A percentile compares a stretch with the other conserved stretches of the same genome.
These are phyloP conservation scores for Ara ararauna DNA, from an alignment of 2,797 vertebrate genomes.

Conservation along the genomic window DNA sequence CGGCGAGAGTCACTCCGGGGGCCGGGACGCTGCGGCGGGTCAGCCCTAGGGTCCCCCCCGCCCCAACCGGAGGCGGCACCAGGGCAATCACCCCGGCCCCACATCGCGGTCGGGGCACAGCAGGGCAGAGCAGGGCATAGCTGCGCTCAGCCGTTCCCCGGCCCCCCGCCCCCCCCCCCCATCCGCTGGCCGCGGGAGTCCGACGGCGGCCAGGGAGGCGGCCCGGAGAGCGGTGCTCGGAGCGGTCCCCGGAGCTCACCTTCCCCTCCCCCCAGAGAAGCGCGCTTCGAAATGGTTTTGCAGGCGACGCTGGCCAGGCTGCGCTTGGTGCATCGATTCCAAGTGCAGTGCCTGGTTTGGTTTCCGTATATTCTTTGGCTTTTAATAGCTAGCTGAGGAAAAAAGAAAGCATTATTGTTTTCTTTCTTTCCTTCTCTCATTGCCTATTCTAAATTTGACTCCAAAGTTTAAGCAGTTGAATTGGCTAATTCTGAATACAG, in stretches of 20 bases:
- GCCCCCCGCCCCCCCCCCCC: no score
- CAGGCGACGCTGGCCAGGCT: slow-evolving; percentile 44
- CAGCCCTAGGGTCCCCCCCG: neutral
- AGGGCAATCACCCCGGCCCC: no score
- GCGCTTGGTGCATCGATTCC: slow-evolving; percentile 37
- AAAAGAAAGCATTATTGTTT: slow-evolving; percentile 68
- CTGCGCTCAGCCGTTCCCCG: neutral
- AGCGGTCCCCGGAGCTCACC: slow-evolving; percentile 46
- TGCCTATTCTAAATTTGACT: slow-evolving; percentile 76
- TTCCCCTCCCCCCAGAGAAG: slow-evolving; percentile 46
- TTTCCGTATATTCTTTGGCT: slow-evolving; percentile 73
- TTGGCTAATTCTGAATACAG: slow-evolving; percentile 83
- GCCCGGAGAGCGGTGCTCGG: slow-evolving; percentile 24
- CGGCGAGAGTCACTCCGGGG: neutral
- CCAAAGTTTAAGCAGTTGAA: slow-evolving; percentile 74
- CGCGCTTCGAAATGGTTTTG: neutral
- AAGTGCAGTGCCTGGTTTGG: slow-evolving; percentile 46
- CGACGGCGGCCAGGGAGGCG: neutral
- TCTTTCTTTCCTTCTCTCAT: slow-evolving; percentile 69
- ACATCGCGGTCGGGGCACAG: neutral
- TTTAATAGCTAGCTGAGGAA: slow-evolving; percentile 67
- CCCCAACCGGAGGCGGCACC: neutral
- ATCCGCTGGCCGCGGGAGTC: neutral
- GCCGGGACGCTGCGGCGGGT: neutral
- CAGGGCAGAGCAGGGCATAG: neutral